These are phyloP conservation scores for Steatocranus sp. DNA, from an alignment of 2,797 vertebrate genomes.

Conservation along the genomic window DNA sequence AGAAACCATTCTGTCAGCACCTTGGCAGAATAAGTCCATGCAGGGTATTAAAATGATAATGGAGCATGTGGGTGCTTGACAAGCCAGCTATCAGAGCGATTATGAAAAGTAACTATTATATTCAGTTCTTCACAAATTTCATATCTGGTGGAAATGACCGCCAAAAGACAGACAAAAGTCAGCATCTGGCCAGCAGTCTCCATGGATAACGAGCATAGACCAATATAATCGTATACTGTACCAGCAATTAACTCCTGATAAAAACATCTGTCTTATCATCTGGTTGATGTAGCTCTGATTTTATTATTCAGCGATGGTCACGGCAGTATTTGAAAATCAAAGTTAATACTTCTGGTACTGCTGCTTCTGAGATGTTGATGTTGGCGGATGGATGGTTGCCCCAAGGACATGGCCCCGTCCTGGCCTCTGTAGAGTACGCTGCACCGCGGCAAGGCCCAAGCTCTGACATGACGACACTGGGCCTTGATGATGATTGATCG, in stretches of 20 bases:
- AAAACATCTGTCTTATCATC: conserved; percentile 36
- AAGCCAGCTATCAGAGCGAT: conserved; percentile 61
- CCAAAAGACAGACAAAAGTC: conserved; percentile 55
- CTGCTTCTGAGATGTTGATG: conserved; percentile 49
- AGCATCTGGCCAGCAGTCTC: conserved; percentile 40
- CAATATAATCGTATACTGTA: conserved; percentile 19
- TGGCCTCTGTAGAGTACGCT: conserved; percentile 78
- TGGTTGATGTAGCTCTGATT: conserved; percentile 12
- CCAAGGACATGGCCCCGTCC: conserved; percentile 62
- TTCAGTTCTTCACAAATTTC: conserved; percentile 56
- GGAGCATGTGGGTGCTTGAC: conserved; percentile 58
- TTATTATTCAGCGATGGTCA: background rate
- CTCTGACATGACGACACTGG: conserved; percentile 82
- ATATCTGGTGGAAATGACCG: conserved; percentile 35
- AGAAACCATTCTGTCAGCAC: conserved; percentile 76
- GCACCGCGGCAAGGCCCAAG: conserved; percentile 61
- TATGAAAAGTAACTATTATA: conserved; percentile 65
- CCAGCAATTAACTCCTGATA: conserved; percentile 28
- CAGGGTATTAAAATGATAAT: conserved; percentile 74
- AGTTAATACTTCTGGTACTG: conserved; percentile 23
- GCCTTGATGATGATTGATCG: conserved; percentile 98
- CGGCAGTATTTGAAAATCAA: conserved; percentile 22
- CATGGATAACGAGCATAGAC: conserved; percentile 29
- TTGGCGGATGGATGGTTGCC: conserved; percentile 65
- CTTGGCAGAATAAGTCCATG: conserved; percentile 58